phyloP scores from a whole-genome alignment of 2,888 invertebrate species.

The Aquatica leii region DNA sequence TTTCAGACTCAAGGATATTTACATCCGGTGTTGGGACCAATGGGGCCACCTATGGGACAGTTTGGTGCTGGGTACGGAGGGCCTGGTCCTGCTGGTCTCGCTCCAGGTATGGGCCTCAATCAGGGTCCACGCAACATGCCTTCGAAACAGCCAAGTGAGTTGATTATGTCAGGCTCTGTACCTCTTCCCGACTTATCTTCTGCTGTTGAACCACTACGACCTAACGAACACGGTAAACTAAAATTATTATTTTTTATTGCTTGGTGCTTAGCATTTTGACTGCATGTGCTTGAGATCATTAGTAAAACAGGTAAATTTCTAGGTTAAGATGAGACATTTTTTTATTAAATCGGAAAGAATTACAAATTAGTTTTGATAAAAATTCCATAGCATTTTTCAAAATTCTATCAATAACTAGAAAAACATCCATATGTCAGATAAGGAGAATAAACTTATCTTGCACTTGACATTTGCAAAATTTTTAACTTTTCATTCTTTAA shows the following conservation, averaged over 20 bases:
- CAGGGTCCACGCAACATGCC: slow-evolving; percentile 54
- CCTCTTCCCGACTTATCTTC: slow-evolving; percentile 58
- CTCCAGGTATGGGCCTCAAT: slow-evolving; percentile 63
- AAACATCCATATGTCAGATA: no score
- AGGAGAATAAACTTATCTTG: no score
- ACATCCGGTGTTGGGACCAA: slow-evolving; percentile 74
- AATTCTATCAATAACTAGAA: no score
- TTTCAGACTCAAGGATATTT: slow-evolving; percentile 74
- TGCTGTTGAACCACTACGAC: slow-evolving; percentile 59
- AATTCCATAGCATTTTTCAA: no score
- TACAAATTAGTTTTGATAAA: no score
- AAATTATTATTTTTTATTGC: slow-evolving; percentile 18
- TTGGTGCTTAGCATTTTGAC: slow-evolving; percentile 21
- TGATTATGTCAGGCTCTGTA: slow-evolving; percentile 56
- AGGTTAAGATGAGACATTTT: neutral
- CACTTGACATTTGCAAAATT: no score
- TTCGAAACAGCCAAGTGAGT: slow-evolving; percentile 71
- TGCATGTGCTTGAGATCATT: neutral
- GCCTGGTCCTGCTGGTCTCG: slow-evolving; percentile 60
- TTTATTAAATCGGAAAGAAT: neutral
- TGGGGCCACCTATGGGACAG: slow-evolving; percentile 63
- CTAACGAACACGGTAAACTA: slow-evolving; percentile 61
- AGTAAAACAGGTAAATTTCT: neutral
- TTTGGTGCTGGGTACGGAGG: slow-evolving; percentile 63
- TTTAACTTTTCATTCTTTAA: no score